Evolutionary conservation across 2,113 vertebrate species (phyloP).

Genomic region (Cynoglossus semilaevis): DNA sequence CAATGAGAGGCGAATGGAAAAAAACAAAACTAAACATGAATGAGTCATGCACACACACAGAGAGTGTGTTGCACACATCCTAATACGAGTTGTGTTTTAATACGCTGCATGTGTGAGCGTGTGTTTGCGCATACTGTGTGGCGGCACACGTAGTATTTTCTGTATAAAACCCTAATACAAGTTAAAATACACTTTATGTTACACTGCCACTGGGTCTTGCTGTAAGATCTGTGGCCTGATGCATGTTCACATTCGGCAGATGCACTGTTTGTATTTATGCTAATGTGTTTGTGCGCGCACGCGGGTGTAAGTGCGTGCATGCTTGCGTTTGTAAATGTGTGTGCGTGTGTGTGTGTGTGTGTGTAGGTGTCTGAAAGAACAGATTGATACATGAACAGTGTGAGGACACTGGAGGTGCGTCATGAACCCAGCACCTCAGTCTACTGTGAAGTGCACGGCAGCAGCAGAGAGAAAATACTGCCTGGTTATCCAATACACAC

Average conservation of each 20-base stretch:
- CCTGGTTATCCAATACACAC: conserved; percentile 48
- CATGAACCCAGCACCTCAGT: conserved; percentile 33
- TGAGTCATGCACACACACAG: conserved; percentile 54
- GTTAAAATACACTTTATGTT: conserved; percentile 53
- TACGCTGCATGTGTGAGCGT: conserved; percentile 27
- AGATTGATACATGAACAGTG: conserved; percentile 43
- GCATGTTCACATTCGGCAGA: conserved; percentile 50
- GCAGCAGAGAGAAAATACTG: conserved; percentile 29
- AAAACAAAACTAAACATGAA: conserved; percentile 51
- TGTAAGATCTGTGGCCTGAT: conserved; percentile 45
- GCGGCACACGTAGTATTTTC: conserved; percentile 13
- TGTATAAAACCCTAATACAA: conserved; percentile 46
- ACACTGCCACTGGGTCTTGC: conserved; percentile 51
- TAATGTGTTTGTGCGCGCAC: conserved; percentile 29
- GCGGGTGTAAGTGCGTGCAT: conserved; percentile 36
- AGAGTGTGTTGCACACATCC: conserved; percentile 42
- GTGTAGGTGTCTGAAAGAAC: conserved; percentile 30
- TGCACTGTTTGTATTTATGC: conserved; percentile 46
- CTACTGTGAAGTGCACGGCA: conserved; percentile 23
- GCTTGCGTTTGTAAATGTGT: conserved; percentile 22
- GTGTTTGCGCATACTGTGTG: conserved; percentile 30
- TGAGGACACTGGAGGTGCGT: conserved; percentile 22
- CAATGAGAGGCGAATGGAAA: conserved; percentile 60
- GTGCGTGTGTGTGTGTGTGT: conserved; percentile 11
- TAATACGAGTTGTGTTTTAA: conserved; percentile 32